Conservation (phyloP, 2,888 invertebrate species). For the Ormyrus nitidulus region DNA sequence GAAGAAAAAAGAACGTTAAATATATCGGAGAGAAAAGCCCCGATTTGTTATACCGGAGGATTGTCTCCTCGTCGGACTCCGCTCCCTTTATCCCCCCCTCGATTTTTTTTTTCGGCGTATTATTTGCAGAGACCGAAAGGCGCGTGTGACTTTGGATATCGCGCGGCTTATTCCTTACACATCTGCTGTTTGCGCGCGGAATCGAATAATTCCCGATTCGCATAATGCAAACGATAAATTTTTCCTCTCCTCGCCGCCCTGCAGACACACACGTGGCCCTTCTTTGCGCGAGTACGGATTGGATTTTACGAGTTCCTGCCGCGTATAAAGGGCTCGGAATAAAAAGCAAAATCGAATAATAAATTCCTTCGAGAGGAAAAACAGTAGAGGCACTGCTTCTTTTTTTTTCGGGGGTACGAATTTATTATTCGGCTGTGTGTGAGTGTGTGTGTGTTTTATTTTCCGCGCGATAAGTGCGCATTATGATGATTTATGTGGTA, state of each 20-base stretch:
- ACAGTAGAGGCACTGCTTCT: background rate
- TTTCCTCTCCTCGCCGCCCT: background rate
- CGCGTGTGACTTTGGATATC: constrained; percentile 29
- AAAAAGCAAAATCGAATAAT: no score
- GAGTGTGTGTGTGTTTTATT: constrained; percentile 18
- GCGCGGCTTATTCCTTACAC: constrained; percentile 23
- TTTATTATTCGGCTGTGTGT: constrained; percentile 36
- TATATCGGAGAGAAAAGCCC: no score
- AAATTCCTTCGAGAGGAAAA: no score
- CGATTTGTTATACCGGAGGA: constrained; percentile 13
- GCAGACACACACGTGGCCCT: no score
- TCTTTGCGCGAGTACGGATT: no score
- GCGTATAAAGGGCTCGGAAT: no score
- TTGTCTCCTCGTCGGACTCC: background rate
- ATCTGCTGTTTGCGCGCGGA: background rate
- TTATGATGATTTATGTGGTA: constrained; percentile 39
- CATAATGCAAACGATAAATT: constrained; percentile 9
- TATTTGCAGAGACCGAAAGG: background rate
- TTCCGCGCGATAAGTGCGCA: constrained; percentile 49
- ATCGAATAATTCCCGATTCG: constrained; percentile 38
- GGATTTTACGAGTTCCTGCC: no score
- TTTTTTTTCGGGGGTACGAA: constrained; percentile 5
- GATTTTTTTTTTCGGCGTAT: background rate
- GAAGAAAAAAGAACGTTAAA: constrained; percentile 5
- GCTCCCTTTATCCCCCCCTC: background rate